These are phyloP conservation scores for Pyxicephalus adspersus DNA, from an alignment of 2,113 vertebrate genomes.

Conservation along the genomic window DNA sequence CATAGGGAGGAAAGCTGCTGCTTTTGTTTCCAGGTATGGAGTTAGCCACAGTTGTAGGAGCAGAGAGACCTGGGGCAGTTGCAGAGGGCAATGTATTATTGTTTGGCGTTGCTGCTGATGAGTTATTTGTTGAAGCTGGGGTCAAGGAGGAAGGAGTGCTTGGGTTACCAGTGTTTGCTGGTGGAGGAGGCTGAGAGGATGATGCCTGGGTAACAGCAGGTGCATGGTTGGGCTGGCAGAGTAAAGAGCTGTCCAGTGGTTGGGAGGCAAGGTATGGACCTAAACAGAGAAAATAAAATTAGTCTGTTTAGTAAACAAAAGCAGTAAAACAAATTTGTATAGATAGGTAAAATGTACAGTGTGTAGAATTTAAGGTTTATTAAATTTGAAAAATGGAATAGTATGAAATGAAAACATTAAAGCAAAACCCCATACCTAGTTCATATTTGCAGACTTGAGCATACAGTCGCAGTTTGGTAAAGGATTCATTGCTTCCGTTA, in stretches of 20 bases:
- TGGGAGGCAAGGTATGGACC: conserved; percentile 96
- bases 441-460: conserved; percentile 98
- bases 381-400: too few relatives aligned
- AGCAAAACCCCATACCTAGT: conserved; percentile 76
- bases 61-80: conserved; percentile 74
- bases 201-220: conserved; percentile 76
- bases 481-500: conserved; percentile 86
- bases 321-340: too few relatives aligned
- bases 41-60: conserved; percentile 70
- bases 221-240: conserved; percentile 84
- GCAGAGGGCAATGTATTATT: conserved; percentile 77
- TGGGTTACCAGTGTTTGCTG: conserved; percentile 70
- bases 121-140: conserved; percentile 71
- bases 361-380: not conserved
- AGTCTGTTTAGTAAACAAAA: too few relatives aligned
- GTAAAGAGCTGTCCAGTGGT: conserved; percentile 88
- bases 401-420: not conserved
- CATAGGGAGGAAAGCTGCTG: conserved; percentile 86
- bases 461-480: conserved; percentile 94
- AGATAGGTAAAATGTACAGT: too few relatives aligned
- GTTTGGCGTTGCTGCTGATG: conserved; percentile 69
- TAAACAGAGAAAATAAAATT: conserved; percentile 61
- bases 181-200: conserved; percentile 75
- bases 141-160: conserved; percentile 69
- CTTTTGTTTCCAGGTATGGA: conserved; percentile 81